phyloP scores from a whole-genome alignment of 2,888 invertebrate genomes.

The Eupithecia exiguata region DNA sequence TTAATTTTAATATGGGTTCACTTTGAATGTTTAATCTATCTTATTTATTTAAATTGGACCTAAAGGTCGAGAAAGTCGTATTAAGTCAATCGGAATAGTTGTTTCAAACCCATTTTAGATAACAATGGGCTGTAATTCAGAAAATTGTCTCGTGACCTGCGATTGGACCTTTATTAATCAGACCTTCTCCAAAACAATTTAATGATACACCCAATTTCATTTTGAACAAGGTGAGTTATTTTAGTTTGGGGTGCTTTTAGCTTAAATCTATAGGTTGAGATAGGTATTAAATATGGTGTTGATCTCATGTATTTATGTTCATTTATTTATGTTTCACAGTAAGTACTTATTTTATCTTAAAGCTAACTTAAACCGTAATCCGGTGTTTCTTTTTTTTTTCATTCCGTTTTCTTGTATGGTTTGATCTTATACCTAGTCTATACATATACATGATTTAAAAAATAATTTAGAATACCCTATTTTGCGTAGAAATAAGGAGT shows the following conservation, averaged over 20 bases:
- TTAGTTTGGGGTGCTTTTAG: not conserved
- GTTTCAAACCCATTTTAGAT: constrained; percentile 41
- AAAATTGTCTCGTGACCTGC: constrained; percentile 41
- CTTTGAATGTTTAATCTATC: constrained; percentile 19
- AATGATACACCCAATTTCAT: constrained; percentile 18
- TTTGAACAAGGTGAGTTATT: constrained; percentile 12
- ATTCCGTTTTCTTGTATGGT: too few relatives aligned
- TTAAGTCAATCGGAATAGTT: constrained; percentile 44
- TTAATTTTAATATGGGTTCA: constrained; percentile 21
- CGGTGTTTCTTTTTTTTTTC: too few relatives aligned
- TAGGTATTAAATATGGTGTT: not conserved
- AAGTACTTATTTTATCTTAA: too few relatives aligned
- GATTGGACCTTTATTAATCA: constrained; percentile 29
- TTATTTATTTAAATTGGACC: constrained; percentile 32
- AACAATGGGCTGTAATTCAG: constrained; percentile 38
- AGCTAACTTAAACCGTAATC: too few relatives aligned
- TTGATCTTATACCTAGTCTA: too few relatives aligned
- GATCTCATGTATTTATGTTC: not conserved
- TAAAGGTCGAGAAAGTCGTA: constrained; percentile 33
- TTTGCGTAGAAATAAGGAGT: too few relatives aligned
- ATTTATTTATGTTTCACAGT: too few relatives aligned
- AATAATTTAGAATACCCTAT: too few relatives aligned
- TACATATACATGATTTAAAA: too few relatives aligned
- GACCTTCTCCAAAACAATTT: constrained; percentile 29
- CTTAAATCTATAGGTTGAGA: not conserved